phyloP scores from a whole-genome alignment of 1,140 invertebrate species.

The Carposina sasakii region DNA sequence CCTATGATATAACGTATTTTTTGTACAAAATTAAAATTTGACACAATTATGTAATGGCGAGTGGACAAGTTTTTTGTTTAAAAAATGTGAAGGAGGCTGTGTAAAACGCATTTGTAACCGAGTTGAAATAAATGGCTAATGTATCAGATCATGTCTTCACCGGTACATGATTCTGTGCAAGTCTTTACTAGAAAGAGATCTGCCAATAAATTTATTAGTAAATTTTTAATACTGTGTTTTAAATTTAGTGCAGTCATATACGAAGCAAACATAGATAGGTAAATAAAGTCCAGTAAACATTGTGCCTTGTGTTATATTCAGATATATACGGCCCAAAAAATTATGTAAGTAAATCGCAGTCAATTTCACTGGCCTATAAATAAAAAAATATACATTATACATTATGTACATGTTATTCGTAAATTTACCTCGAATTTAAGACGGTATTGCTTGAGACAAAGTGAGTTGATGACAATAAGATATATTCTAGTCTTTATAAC shows the following conservation, averaged over 20 bases:
- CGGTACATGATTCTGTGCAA: conserved; percentile 11
- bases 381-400: conserved; percentile 37
- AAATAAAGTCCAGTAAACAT: conserved; percentile 36
- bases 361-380: conserved; percentile 64
- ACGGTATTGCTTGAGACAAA: conserved; percentile 44
- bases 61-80: conserved; percentile 16
- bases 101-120: conserved; percentile 45
- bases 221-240: conserved; percentile 12
- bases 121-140: conserved; percentile 18
- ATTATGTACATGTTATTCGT: not conserved
- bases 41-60: conserved; percentile 43
- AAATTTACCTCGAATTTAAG: conserved; percentile 59
- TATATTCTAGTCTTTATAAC: conserved; percentile 60
- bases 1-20: conserved; percentile 34
- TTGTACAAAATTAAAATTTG: conserved; percentile 57
- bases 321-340: conserved; percentile 42
- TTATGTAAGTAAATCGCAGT: conserved; percentile 58
- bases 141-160: conserved; percentile 12
- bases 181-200: conserved; percentile 45
- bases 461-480: conserved; percentile 64
- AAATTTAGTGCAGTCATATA: conserved; percentile 34
- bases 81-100: conserved; percentile 43
- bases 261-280: conserved; percentile 33
- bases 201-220: too few species aligned
- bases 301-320: conserved; percentile 66